phyloP scores from a whole-genome alignment of 2,113 vertebrate genomes.

The Gopherus flavomarginatus region DNA sequence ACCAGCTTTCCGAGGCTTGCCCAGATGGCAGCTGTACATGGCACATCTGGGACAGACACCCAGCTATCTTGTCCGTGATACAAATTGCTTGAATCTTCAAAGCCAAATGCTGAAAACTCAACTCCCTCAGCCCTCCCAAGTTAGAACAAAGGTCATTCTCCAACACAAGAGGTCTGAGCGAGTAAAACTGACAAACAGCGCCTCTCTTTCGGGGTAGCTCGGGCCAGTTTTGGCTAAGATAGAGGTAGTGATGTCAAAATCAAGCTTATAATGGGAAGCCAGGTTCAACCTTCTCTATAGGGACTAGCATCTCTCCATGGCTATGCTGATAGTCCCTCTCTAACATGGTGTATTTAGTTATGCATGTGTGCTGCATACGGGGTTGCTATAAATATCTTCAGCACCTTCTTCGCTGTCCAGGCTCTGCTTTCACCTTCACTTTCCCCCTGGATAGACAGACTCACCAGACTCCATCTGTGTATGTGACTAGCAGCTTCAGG shows the following conservation, averaged over 20 bases:
- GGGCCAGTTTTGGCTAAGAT: neutral
- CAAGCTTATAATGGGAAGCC: neutral
- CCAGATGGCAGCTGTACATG: fast-evolving
- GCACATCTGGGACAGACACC: neutral
- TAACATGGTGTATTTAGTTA: neutral
- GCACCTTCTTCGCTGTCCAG: neutral
- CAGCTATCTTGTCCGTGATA: neutral
- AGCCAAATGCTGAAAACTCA: neutral
- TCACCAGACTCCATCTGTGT: neutral
- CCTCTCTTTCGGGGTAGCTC: neutral
- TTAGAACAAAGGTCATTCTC: neutral
- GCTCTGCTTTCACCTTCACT: neutral
- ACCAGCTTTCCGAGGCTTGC: neutral
- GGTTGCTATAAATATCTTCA: neutral
- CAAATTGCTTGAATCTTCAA: fast-evolving
- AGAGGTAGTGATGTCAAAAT: neutral
- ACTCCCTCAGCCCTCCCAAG: neutral
- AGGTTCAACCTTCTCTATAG: neutral
- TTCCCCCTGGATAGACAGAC: neutral
- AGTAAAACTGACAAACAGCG: neutral
- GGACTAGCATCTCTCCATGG: neutral
- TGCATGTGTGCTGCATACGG: neutral
- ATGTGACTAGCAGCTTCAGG: neutral
- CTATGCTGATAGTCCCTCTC: neutral
- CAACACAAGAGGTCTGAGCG: neutral